These are phyloP conservation scores for Oncorhynchus keta DNA, from an alignment of 2,113 vertebrate species.

Conservation along the genomic window DNA sequence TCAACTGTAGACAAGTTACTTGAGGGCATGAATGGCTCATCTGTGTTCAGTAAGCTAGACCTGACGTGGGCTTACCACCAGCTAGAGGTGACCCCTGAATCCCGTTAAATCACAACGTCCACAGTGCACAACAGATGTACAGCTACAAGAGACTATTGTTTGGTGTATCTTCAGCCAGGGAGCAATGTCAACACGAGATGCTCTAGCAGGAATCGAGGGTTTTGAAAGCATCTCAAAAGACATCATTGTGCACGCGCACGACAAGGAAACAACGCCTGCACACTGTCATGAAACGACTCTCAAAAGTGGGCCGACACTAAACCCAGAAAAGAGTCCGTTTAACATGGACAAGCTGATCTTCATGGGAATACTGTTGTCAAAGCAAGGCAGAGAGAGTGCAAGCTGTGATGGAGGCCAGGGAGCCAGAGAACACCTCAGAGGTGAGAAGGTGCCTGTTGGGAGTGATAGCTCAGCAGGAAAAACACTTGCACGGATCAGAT, in stretches of 20 bases:
- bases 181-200: conserved; percentile 38
- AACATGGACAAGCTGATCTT: too few species aligned
- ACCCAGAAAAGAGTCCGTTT: too few species aligned
- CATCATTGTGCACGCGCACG: too few species aligned
- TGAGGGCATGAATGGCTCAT: conserved; percentile 26
- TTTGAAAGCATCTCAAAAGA: too few species aligned
- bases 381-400: conserved; percentile 33
- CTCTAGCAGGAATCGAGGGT: conserved; percentile 26
- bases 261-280: too few species aligned
- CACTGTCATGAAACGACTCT: too few species aligned
- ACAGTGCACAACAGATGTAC: conserved; percentile 30
- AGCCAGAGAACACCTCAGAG: conserved; percentile 23
- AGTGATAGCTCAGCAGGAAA: neutral
- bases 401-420: conserved; percentile 22
- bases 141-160: conserved; percentile 43
- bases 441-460: conserved; percentile 11
- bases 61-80: conserved; percentile 47
- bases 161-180: conserved; percentile 29
- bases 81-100: conserved; percentile 29
- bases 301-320: too few species aligned
- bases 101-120: conserved; percentile 35
- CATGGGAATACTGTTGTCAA: too few species aligned
- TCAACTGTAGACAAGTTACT: conserved; percentile 37
- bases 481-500: conserved; percentile 17
- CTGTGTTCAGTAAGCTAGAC: conserved; percentile 37